Base-by-base conservation (phyloP, 2,888 invertebrate species). In the Caenorhabditis becei region DNA sequence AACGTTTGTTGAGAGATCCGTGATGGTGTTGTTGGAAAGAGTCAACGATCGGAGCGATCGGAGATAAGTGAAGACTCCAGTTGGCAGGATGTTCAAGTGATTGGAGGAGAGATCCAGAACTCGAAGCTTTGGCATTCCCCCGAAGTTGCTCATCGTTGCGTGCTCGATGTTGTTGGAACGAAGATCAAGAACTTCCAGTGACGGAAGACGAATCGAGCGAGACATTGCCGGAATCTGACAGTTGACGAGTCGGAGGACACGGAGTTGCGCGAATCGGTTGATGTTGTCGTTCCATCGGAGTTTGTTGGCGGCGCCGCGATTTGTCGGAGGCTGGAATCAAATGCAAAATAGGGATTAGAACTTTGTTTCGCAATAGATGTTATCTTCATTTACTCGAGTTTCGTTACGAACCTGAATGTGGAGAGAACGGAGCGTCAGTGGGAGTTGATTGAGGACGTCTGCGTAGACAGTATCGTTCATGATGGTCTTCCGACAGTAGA, bases 21-120 rank as follows among this genome's bases (percentile, higher is more conserved):
- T 92, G 51, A 84, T 83, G 3, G 72, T 92, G 91, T 96, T 96
- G 79, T 93, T 92, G 80, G 94, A 93, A 70, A 96, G 91, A 88
- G 87, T 83, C 8, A 90, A 82, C 8, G 82, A 82, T 20, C 79
- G 69, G 5, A 90, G 79, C 10, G 70, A 49, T 23, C 78, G 84
- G 24, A 90, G 79, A 77, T 87, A 88, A 54, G 87, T 87, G 80
- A 90, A 90, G 0, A 87, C 87, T 11, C 93, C 91, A 1, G 92
- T 87, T 0, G 92, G 92, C 47, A 94, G 92, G 20, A 91, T 91
- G 44, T 93, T 92, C 16, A 93, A 92, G 1, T 92, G 91, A 1
- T 93, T 93, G 87, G 93, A 93, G 66, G 93, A 92, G 53, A 94
- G 91, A 89, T 94, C 94, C 51, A 94, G 87, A 0, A 92, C 84